Conservation (phyloP, 30 jellyfish, hydroid and myxozoan species). For the Rhopilema esculentum region DNA sequence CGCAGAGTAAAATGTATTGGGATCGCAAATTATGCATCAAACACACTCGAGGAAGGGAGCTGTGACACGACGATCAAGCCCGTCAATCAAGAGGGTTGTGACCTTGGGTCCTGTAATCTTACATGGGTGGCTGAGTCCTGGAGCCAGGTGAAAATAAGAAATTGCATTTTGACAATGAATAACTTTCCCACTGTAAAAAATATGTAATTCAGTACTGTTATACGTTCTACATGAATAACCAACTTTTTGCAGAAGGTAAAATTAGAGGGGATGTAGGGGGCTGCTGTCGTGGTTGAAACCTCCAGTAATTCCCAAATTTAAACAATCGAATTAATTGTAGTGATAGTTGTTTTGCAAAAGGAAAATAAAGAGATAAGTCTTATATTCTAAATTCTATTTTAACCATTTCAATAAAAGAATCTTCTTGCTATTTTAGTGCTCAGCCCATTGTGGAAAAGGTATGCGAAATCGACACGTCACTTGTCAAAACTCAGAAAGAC, state of each 20-base stretch:
- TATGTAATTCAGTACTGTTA: not conserved
- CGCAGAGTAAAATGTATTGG: conserved; percentile 67
- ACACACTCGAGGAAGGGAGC: conserved; percentile 63
- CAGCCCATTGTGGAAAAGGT: conserved; percentile 93
- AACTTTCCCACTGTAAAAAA: not conserved
- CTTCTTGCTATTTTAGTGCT: conserved; percentile 65
- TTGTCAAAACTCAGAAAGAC: conserved; percentile 66
- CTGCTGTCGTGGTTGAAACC: no score
- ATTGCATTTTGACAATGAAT: no score
- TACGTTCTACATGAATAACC: no score
- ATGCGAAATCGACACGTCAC: conserved; percentile 85
- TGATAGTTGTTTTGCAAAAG: no score
- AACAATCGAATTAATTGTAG: no score
- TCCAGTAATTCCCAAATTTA: no score
- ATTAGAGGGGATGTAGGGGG: no score
- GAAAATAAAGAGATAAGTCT: no score
- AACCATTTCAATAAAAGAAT: not conserved
- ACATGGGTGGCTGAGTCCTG: conserved; percentile 79
- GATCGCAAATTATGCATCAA: conserved; percentile 3
- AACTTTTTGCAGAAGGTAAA: no score
- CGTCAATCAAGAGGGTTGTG: conserved; percentile 52
- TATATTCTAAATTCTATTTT: no score
- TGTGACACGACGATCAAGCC: conserved; percentile 80
- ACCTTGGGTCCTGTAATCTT: conserved; percentile 85
- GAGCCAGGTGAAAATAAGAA: conserved; percentile 82